phyloP scores from a whole-genome alignment of 2,888 invertebrate genomes.

The Diaperis boleti region DNA sequence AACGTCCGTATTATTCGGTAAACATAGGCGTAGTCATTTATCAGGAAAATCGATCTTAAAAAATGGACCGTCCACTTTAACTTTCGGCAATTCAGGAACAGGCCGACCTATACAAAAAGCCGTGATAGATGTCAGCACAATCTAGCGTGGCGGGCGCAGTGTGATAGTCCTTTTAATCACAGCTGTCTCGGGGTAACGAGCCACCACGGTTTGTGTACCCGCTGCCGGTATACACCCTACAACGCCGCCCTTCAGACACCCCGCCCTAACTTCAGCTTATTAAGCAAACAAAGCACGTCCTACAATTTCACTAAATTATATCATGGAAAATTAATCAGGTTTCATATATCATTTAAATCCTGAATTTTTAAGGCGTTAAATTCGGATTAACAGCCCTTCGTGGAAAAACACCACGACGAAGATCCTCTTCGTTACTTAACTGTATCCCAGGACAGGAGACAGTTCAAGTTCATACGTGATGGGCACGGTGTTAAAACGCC shows the following conservation, averaged over 20 bases:
- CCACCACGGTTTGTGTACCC: conserved; percentile 38
- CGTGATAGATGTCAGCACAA: conserved; percentile 48
- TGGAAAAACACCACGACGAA: conserved; percentile 9
- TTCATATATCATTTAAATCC: conserved; percentile 38
- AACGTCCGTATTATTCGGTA: conserved; percentile 46
- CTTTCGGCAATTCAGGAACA: conserved; percentile 48
- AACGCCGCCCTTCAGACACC: conserved; percentile 26
- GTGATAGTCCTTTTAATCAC: conserved; percentile 48
- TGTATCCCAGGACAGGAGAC: conserved; percentile 27
- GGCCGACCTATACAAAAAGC: conserved; percentile 46
- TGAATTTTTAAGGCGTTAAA: conserved; percentile 29
- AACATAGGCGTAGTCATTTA: conserved; percentile 46
- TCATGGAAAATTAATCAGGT: conserved; percentile 40
- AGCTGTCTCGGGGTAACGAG: conserved; percentile 46
- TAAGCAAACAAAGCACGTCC: conserved; percentile 43
- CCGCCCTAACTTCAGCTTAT: conserved; percentile 34
- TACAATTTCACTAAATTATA: conserved; percentile 39
- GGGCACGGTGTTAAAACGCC: conserved; percentile 42
- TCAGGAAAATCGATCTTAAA: conserved; percentile 49
- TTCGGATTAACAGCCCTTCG: conserved; percentile 22
- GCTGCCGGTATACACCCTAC: conserved; percentile 33
- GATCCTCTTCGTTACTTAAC: conserved; percentile 33
- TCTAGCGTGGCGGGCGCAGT: conserved; percentile 46
- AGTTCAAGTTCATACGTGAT: conserved; percentile 39
- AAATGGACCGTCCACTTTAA: conserved; percentile 49